These are phyloP conservation scores for Ceratosolen fusciceps DNA, from an alignment of 1,140 invertebrate genomes.

Conservation along the genomic window DNA sequence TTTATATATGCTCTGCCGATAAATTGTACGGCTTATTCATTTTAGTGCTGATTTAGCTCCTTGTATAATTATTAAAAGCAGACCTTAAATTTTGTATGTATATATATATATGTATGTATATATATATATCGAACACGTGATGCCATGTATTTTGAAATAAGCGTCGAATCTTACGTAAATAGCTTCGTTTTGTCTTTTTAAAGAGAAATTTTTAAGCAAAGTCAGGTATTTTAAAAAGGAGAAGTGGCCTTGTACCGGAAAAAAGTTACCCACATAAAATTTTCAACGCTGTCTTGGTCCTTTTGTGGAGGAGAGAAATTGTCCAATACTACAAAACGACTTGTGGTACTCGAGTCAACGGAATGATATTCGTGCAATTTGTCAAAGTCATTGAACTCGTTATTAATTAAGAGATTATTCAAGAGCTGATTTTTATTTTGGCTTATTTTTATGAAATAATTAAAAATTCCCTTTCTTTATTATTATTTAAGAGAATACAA, in stretches of 20 bases:
- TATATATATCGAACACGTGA: too few relatives aligned
- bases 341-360: slow-evolving; percentile 19
- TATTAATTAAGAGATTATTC: slow-evolving; percentile 1
- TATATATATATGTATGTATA: too few relatives aligned
- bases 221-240: slow-evolving; percentile 18
- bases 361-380: background rate
- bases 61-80: too few relatives aligned
- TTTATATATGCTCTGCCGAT: too few relatives aligned
- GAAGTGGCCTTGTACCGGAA: background rate
- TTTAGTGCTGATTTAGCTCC: too few relatives aligned
- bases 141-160: background rate
- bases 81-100: too few relatives aligned
- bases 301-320: slow-evolving; percentile 29
- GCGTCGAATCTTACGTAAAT: background rate
- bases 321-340: slow-evolving; percentile 24
- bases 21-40: too few relatives aligned
- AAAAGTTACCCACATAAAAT: slow-evolving; percentile 38
- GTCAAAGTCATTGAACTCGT: background rate
- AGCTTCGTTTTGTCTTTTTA: background rate
- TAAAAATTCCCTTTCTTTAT: background rate
- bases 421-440: background rate
- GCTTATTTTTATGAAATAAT: background rate
- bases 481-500: too few relatives aligned
- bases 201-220: slow-evolving; percentile 31
- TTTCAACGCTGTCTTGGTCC: slow-evolving; percentile 26